A percentile compares a stretch with the other conserved stretches of the same genome.
Evolutionary conservation across 1,140 invertebrate genomes (phyloP).

Genomic region (Eupristina koningsbergeri): DNA sequence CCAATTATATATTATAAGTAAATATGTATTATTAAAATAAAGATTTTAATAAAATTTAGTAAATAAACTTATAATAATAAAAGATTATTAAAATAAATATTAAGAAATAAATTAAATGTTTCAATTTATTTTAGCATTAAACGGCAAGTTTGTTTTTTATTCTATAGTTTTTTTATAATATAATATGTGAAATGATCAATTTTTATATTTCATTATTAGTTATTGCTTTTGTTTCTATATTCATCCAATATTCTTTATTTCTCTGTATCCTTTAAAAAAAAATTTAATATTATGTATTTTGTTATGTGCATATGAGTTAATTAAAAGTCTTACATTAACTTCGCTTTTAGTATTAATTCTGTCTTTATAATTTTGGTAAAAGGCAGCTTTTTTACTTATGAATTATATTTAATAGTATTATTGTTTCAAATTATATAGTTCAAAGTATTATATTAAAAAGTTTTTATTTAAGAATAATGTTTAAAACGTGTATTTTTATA

Average conservation of each 20-base stretch:
- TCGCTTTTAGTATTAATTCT: neutral
- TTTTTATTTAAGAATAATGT: neutral
- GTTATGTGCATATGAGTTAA: neutral
- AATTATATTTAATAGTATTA: neutral
- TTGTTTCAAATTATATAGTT: neutral
- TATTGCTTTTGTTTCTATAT: constrained; percentile 1
- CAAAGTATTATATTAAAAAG: neutral
- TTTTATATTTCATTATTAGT: constrained; percentile 34
- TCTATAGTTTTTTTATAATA: neutral
- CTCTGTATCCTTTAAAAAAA: neutral
- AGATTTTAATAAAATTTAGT: neutral
- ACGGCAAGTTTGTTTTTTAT: neutral
- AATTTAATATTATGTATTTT: neutral
- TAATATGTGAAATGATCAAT: constrained; percentile 5
- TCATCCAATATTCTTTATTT: neutral
- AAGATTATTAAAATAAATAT: neutral
- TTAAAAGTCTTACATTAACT: neutral
- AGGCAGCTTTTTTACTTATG: constrained; percentile 19
- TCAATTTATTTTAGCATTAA: neutral
- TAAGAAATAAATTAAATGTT: neutral
- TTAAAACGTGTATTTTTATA: too few relatives aligned
- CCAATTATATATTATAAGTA: too few relatives aligned
- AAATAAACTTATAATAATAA: neutral
- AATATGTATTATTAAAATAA: neutral
- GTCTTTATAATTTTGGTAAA: neutral